These are phyloP conservation scores for Seira ritae DNA, from an alignment of 2,888 invertebrate genomes.

Conservation along the genomic window DNA sequence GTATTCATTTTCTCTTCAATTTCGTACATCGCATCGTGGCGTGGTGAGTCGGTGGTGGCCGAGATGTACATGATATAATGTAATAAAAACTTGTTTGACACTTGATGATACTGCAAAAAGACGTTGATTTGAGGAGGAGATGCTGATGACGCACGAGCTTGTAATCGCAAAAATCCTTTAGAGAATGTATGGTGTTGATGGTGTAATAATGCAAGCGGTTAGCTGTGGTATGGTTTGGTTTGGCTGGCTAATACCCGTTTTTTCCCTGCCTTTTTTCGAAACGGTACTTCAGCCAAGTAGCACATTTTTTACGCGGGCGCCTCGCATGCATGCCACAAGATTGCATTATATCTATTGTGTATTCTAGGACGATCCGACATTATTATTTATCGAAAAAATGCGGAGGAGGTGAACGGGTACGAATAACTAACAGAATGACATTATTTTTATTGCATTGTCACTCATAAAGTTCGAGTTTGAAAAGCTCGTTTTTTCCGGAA, in stretches of 20 bases:
- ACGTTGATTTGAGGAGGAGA: not conserved
- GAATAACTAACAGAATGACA: no score
- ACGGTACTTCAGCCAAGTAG: conserved; percentile 53
- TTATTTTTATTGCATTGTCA: no score
- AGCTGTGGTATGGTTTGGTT: not conserved
- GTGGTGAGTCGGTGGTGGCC: not conserved
- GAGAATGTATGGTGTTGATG: no score
- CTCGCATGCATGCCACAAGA: not conserved
- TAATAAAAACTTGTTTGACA: conserved; percentile 11
- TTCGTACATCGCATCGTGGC: no score
- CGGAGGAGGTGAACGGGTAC: not conserved
- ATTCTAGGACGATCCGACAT: no score
- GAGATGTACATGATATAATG: not conserved
- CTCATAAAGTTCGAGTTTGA: no score
- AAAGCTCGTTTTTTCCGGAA: no score
- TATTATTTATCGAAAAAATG: no score
- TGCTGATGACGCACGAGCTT: conserved; percentile 2
- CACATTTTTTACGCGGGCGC: conserved; percentile 21
- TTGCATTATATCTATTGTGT: no score
- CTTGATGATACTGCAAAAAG: not conserved
- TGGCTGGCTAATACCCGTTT: conserved; percentile 7
- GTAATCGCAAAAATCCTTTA: not conserved
- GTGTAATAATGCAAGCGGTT: no score
- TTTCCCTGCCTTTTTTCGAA: conserved; percentile 29
- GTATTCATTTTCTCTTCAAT: conserved; percentile 5